Conservation (phyloP, 2,113 vertebrate genomes). For the Kryptolebias marmoratus region DNA sequence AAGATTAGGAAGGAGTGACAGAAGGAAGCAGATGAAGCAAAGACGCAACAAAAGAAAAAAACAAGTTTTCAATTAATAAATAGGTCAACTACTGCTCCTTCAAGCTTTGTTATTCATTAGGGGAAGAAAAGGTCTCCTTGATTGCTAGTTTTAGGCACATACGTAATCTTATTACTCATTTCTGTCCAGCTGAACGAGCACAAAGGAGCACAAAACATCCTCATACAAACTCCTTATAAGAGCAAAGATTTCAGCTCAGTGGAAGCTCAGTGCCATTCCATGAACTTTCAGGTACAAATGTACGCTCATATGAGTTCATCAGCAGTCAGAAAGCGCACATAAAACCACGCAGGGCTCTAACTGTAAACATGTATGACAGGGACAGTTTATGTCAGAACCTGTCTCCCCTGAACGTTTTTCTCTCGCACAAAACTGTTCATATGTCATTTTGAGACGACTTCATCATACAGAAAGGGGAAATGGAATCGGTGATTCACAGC, state of each 20-base stretch:
- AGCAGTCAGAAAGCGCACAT: constrained; percentile 14
- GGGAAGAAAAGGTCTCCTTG: constrained; percentile 40
- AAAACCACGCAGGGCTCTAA: neutral
- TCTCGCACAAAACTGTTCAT: neutral
- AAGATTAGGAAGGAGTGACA: constrained; percentile 29
- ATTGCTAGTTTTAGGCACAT: constrained; percentile 38
- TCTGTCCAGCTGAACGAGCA: constrained; percentile 3
- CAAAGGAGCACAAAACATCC: constrained; percentile 26
- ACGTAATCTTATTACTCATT: neutral
- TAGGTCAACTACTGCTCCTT: constrained; percentile 18
- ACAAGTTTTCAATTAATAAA: constrained; percentile 49
- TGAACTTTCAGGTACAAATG: constrained; percentile 18
- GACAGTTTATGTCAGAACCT: no score
- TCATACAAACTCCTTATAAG: constrained; percentile 38
- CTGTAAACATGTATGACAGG: no score
- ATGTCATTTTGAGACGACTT: constrained; percentile 1
- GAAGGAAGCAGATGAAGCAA: constrained; percentile 28
- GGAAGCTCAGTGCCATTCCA: constrained; percentile 28
- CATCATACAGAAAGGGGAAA: constrained; percentile 17
- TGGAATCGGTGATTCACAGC: constrained; percentile 22
- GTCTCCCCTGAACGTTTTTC: no score
- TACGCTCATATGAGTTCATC: constrained; percentile 15
- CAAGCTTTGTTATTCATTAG: constrained; percentile 49
- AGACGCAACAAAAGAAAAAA: constrained; percentile 32
- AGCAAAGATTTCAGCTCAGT: constrained; percentile 27